Percentiles rank a stretch among this genome's conserved stretches.
Evolutionary conservation across 2,888 invertebrate genomes (phyloP).

Genomic region (Scrobipalpa atriplicella): DNA sequence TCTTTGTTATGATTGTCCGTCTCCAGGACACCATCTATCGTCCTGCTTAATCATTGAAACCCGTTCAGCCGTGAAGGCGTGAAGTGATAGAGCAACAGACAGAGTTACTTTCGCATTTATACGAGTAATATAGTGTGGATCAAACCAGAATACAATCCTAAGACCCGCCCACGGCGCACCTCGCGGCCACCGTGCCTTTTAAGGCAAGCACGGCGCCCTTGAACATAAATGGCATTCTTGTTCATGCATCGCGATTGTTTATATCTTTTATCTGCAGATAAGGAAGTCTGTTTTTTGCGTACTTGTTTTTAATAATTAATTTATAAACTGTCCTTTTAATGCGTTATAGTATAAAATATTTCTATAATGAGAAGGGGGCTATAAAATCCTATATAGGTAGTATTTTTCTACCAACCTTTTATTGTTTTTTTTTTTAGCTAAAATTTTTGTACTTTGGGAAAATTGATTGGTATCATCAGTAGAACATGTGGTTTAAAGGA

Average conservation of each 20-base stretch:
- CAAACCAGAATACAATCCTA: background rate
- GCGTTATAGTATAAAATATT: no score
- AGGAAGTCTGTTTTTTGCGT: background rate
- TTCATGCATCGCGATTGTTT: background rate
- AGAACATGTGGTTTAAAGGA: no score
- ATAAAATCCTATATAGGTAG: no score
- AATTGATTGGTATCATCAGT: no score
- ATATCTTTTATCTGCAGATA: background rate
- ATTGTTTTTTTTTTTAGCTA: background rate
- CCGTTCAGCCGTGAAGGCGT: no score
- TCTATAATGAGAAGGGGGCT: no score
- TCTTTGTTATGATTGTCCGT: no score
- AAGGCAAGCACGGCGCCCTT: slow-evolving; percentile 11
- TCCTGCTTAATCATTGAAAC: no score
- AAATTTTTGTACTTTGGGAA: background rate
- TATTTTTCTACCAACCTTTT: background rate
- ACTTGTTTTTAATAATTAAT: no score
- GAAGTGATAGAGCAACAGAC: background rate
- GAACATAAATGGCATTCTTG: background rate
- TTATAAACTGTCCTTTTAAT: no score
- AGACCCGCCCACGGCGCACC: background rate
- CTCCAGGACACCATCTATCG: no score
- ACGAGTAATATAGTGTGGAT: background rate
- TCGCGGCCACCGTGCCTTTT: slow-evolving; percentile 6
- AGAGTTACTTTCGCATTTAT: background rate